Conservation (phyloP, 2,113 vertebrate genomes). For the Urocynchramus pylzowi region DNA sequence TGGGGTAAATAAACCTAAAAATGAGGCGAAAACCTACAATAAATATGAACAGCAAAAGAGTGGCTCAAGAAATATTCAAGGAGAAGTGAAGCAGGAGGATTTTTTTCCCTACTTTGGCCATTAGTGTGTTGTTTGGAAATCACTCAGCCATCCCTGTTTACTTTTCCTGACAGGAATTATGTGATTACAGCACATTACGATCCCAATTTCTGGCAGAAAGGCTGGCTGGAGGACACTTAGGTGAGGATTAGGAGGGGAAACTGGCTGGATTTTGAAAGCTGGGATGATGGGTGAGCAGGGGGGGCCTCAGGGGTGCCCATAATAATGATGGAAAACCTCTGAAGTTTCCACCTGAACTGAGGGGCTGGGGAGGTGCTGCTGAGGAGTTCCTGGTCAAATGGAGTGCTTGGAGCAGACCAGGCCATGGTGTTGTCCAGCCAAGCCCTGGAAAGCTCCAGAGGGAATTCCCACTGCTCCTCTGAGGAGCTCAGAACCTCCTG, state of each 20-base stretch:
- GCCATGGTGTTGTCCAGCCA: not conserved
- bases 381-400: not conserved
- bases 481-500: not conserved
- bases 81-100: not conserved
- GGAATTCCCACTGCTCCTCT: not conserved
- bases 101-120: not conserved
- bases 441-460: not conserved
- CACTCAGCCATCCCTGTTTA: conserved; percentile 56
- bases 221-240: conserved; percentile 26
- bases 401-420: not conserved
- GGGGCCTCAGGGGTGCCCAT: accelerated
- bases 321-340: not conserved
- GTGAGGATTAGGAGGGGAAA: not conserved
- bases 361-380: not conserved
- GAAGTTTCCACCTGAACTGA: not conserved
- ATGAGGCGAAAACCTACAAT: not conserved
- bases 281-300: not conserved
- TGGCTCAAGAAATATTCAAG: not conserved
- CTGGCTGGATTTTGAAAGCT: not conserved
- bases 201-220: conserved; percentile 22
- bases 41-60: conserved; percentile 31
- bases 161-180: conserved; percentile 61
- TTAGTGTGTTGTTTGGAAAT: conserved; percentile 55
- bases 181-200: conserved; percentile 52
- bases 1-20: conserved; percentile 61